Percentiles rank a stretch among this genome's conserved stretches.
Evolutionary conservation across 2,113 vertebrate genomes (phyloP).

Genomic region (Dryoscopus gambensis): DNA sequence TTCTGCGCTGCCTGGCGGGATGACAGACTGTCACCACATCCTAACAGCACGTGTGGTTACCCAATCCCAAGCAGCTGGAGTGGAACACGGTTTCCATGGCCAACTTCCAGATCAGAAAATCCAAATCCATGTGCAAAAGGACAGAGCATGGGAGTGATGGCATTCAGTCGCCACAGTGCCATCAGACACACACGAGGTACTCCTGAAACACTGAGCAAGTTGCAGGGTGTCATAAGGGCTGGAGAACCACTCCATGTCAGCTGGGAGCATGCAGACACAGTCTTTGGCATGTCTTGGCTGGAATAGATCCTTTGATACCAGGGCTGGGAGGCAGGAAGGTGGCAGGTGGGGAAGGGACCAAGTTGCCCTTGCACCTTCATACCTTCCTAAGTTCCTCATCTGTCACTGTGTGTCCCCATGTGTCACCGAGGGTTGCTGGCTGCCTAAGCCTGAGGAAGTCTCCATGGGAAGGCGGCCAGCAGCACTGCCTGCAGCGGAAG

Average conservation of each 20-base stretch:
- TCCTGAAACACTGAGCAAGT: background rate
- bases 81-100: background rate
- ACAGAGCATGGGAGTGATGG: fast-evolving
- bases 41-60: fast-evolving
- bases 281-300: background rate
- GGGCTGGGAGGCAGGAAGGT: background rate
- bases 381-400: fast-evolving
- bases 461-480: fast-evolving
- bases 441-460: background rate
- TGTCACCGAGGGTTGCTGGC: fast-evolving
- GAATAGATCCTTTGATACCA: background rate
- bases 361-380: background rate
- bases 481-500: background rate
- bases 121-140: background rate
- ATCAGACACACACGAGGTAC: background rate
- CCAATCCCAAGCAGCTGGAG: background rate
- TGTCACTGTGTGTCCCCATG: fast-evolving
- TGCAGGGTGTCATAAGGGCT: fast-evolving
- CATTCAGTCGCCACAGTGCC: background rate
- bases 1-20: background rate
- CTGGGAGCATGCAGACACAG: background rate
- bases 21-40: fast-evolving
- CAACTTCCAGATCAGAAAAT: background rate
- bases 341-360: background rate
- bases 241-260: background rate